A percentile compares a stretch with the other conserved stretches of the same genome.
phyloP scores from a whole-genome alignment of 2,888 invertebrate species.

The Branchinecta sandiegonensis region DNA sequence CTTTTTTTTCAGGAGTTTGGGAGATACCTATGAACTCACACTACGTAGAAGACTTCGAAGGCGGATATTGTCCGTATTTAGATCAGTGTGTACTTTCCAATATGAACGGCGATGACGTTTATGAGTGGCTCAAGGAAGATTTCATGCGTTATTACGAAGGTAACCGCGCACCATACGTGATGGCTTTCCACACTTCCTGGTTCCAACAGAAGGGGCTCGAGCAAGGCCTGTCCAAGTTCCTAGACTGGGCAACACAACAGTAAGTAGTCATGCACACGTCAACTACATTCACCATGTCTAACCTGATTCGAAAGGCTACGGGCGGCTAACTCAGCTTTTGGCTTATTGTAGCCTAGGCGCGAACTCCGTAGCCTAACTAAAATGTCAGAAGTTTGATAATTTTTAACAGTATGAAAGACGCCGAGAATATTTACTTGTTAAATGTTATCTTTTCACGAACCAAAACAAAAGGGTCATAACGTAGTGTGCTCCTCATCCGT shows the following conservation, averaged over 20 bases:
- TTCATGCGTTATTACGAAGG: slow-evolving; percentile 69
- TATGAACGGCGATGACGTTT: slow-evolving; percentile 45
- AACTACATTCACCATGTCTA: too few species aligned
- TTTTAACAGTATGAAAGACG: too few species aligned
- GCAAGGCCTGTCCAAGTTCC: slow-evolving; percentile 64
- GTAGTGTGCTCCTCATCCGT: too few species aligned
- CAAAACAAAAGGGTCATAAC: too few species aligned
- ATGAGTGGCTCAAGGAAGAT: slow-evolving; percentile 79
- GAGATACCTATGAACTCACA: slow-evolving; percentile 80
- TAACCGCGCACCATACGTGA: slow-evolving; percentile 81
- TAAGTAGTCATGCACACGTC: slow-evolving; percentile 37
- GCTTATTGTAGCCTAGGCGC: too few species aligned
- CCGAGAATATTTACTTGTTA: too few species aligned
- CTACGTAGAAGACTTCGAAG: slow-evolving; percentile 71
- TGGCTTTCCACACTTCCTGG: slow-evolving; percentile 94
- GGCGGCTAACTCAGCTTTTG: too few species aligned
- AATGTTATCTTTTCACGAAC: too few species aligned
- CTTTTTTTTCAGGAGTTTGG: slow-evolving; percentile 52
- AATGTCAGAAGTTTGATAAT: too few species aligned
- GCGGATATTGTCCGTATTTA: slow-evolving; percentile 79
- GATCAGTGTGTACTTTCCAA: slow-evolving; percentile 84
- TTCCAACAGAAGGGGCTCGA: slow-evolving; percentile 75
- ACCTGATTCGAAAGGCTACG: too few species aligned
- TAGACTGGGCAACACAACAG: slow-evolving; percentile 61
- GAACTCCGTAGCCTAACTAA: too few species aligned